Percentiles rank a stretch among this genome's conserved stretches.
These are phyloP conservation scores for Kryptopterus vitreolus DNA, from an alignment of 2,797 vertebrate species.

Conservation along the genomic window DNA sequence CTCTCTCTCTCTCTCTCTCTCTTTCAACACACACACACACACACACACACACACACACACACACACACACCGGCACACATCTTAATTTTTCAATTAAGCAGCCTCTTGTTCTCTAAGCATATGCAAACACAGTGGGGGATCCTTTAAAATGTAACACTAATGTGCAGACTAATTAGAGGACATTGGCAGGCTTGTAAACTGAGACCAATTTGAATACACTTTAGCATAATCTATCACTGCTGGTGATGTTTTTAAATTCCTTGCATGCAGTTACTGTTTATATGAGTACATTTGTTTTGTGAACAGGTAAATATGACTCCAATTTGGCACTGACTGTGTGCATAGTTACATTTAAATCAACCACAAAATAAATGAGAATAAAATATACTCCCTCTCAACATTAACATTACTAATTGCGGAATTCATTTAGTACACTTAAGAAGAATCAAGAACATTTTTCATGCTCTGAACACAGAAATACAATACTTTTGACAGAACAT, in stretches of 20 bases:
- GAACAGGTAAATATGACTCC: background rate
- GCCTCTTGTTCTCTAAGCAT: slow-evolving; percentile 78
- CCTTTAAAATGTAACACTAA: slow-evolving; percentile 79
- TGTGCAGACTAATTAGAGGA: slow-evolving; percentile 78
- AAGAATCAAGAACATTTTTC: background rate
- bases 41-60: too few species aligned
- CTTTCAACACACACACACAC: background rate
- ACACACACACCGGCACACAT: slow-evolving; percentile 59
- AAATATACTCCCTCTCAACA: too few species aligned
- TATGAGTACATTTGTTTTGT: too few species aligned
- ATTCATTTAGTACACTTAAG: background rate
- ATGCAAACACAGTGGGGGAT: slow-evolving; percentile 78
- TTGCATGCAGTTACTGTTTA: slow-evolving; percentile 38
- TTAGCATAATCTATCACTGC: slow-evolving; percentile 58
- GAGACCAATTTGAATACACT: slow-evolving; percentile 65
- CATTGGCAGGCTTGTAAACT: slow-evolving; percentile 74
- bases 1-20: slow-evolving; percentile 67
- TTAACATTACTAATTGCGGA: background rate
- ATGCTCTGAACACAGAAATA: background rate
- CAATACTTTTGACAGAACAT: background rate
- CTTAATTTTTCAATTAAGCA: slow-evolving; percentile 83
- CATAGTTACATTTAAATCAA: background rate
- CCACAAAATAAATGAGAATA: background rate
- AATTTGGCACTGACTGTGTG: background rate
- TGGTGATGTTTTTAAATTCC: slow-evolving; percentile 31